These are phyloP conservation scores for Crossaster papposus DNA, from an alignment of 53 echinoderm and acorn worm species.

Conservation along the genomic window DNA sequence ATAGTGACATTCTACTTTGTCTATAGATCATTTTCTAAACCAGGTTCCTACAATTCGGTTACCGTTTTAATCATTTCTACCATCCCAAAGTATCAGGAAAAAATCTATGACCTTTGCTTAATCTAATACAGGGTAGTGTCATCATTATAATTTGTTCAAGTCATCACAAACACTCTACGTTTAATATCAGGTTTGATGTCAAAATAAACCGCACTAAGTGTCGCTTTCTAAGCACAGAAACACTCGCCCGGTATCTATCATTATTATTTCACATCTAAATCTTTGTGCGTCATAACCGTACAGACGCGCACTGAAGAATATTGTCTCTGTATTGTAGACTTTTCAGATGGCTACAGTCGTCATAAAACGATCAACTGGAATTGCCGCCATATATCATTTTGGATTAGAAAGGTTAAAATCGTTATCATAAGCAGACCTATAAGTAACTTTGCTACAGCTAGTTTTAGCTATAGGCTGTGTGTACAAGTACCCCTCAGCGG, in stretches of 20 bases:
- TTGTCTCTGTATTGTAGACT: neutral
- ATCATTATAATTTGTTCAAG: neutral
- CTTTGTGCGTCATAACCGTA: neutral
- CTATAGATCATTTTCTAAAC: no score
- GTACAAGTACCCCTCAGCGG: no score
- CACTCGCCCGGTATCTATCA: neutral
- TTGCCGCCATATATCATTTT: neutral
- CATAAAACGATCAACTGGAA: neutral
- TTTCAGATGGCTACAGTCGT: neutral
- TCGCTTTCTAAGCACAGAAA: neutral
- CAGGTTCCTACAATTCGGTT: no score
- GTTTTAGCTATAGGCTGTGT: neutral
- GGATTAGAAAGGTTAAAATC: neutral
- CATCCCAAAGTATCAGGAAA: no score
- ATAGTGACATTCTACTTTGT: no score
- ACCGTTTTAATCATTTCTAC: no score
- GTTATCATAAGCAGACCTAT: neutral
- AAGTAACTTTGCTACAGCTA: neutral
- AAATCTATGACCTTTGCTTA: no score
- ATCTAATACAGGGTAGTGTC: no score
- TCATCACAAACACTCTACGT: conserved; percentile 6
- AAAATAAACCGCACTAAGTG: neutral
- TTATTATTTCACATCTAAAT: neutral
- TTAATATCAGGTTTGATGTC: conserved; percentile 25
- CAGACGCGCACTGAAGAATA: neutral